A percentile compares a stretch with the other conserved stretches of the same genome.
These are phyloP conservation scores for Aporophyla nigra DNA, from an alignment of 2,888 invertebrate species.

Conservation along the genomic window DNA sequence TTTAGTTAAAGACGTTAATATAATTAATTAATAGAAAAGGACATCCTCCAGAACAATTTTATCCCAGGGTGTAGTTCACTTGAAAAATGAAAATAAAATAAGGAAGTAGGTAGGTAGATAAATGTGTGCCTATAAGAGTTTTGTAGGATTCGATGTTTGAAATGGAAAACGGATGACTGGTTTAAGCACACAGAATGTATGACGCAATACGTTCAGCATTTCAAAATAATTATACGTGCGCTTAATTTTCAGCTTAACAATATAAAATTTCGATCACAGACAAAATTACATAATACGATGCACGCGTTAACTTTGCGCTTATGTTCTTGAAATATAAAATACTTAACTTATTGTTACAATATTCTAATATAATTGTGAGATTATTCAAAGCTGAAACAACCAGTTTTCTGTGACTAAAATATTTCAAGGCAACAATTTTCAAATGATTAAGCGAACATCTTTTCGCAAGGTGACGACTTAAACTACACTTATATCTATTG, in stretches of 20 bases:
- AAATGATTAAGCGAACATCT: conserved; percentile 81
- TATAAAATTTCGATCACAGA: conserved; percentile 90
- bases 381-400: conserved; percentile 87
- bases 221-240: conserved; percentile 78
- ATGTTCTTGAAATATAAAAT: conserved; percentile 87
- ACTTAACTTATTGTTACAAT: conserved; percentile 86
- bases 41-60: neutral
- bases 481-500: conserved; percentile 61
- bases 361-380: conserved; percentile 85
- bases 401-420: conserved; percentile 84
- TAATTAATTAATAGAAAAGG: neutral
- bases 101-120: neutral
- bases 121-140: neutral
- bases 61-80: neutral
- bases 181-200: conserved; percentile 76
- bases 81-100: conserved; percentile 2
- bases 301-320: conserved; percentile 84
- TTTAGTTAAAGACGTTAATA: neutral
- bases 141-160: neutral
- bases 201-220: conserved; percentile 71
- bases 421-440: conserved; percentile 86
- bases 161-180: conserved; percentile 8
- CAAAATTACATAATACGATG: conserved; percentile 89
- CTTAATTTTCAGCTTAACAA: conserved; percentile 87
- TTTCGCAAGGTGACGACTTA: conserved; percentile 75